These are phyloP conservation scores for Tetrax tetrax DNA, from an alignment of 2,113 vertebrate genomes.

Conservation along the genomic window DNA sequence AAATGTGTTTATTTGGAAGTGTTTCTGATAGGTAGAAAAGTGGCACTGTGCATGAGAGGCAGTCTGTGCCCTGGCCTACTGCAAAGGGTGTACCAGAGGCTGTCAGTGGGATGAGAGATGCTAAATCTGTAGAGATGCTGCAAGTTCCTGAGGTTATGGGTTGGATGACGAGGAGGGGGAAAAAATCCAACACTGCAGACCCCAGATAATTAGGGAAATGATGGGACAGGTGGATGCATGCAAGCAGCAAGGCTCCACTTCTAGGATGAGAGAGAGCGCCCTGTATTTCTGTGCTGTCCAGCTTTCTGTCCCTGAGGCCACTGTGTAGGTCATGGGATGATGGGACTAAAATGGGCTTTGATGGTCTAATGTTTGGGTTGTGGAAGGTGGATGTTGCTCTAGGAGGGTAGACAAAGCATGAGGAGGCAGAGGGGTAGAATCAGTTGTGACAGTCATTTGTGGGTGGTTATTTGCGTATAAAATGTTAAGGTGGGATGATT, in stretches of 20 bases:
- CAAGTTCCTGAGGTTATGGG: background rate
- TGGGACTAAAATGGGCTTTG: background rate
- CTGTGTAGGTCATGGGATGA: too few relatives aligned
- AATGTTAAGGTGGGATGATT: constrained; percentile 15
- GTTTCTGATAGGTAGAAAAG: background rate
- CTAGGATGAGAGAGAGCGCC: background rate
- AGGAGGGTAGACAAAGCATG: background rate
- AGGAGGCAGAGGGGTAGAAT: background rate
- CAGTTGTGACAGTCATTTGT: background rate
- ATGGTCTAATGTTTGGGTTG: background rate
- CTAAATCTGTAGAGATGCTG: background rate
- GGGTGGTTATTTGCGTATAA: background rate
- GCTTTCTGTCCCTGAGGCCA: background rate
- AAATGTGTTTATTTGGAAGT: background rate
- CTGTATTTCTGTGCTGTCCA: background rate
- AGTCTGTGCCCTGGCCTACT: background rate
- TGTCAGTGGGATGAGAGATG: background rate
- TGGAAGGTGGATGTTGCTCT: background rate
- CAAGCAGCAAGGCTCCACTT: background rate
- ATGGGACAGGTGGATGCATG: background rate
- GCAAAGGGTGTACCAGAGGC: background rate
- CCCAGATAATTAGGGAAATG: background rate
- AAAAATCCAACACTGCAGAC: background rate
- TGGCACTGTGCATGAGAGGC: background rate
- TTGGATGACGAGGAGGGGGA: background rate